Percentiles rank a stretch among this genome's conserved stretches.
Conservation (phyloP, 1,140 invertebrate species). For the Rhagoletis zephyria region DNA sequence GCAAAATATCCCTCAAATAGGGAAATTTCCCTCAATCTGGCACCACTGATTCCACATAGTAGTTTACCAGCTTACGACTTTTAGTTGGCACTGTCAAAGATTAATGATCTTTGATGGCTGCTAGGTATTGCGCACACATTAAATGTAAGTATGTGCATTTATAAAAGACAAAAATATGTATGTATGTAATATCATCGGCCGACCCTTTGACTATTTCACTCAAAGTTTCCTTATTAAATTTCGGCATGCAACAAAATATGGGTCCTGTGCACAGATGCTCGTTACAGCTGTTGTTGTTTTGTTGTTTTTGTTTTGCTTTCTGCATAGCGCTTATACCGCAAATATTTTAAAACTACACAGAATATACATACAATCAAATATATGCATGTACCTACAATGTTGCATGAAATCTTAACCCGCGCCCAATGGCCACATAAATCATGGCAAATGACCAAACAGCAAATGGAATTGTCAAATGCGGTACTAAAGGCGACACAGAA, state of each 20-base stretch:
- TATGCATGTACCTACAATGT: neutral
- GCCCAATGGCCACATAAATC: constrained; percentile 25
- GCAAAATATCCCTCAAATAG: too few relatives aligned
- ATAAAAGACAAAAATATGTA: neutral
- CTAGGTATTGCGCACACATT: neutral
- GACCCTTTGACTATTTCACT: neutral
- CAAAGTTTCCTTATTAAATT: constrained; percentile 39
- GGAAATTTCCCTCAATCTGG: too few relatives aligned
- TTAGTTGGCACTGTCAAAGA: constrained; percentile 12
- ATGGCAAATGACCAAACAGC: constrained; percentile 24
- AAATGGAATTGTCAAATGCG: constrained; percentile 11
- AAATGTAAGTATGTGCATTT: neutral
- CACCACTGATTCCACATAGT: too few relatives aligned
- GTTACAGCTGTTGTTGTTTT: neutral
- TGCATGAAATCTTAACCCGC: neutral
- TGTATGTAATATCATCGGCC: neutral
- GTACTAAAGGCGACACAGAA: neutral
- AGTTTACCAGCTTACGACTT: neutral
- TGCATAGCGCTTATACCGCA: neutral
- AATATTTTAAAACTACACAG: neutral
- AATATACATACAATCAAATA: neutral
- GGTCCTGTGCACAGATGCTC: neutral
- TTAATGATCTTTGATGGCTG: constrained; percentile 30
- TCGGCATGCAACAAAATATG: constrained; percentile 9
- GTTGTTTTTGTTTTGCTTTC: neutral